Evolutionary conservation across 2,888 invertebrate species (phyloP).

Genomic region (Notodonta dromedarius): DNA sequence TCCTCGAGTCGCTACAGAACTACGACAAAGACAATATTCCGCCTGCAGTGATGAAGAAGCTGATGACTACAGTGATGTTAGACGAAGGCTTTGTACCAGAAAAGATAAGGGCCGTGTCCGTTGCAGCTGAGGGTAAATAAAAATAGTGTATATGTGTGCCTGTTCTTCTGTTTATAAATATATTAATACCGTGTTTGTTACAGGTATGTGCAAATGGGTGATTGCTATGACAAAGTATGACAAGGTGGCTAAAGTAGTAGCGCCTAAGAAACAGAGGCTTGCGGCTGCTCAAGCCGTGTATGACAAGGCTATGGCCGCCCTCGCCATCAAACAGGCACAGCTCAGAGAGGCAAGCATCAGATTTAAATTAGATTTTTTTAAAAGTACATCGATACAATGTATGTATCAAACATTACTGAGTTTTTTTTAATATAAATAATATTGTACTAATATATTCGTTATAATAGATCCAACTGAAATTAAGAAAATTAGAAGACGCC

Average conservation of each 20-base stretch:
- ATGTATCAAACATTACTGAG: not conserved
- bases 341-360: constrained; percentile 83
- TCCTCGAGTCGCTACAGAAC: constrained; percentile 92
- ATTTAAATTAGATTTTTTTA: not conserved
- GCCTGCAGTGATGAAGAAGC: constrained; percentile 91
- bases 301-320: constrained; percentile 88
- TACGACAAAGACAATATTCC: constrained; percentile 98
- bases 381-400: too few relatives aligned
- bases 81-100: constrained; percentile 97
- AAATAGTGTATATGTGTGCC: not conserved
- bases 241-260: constrained; percentile 94
- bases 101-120: constrained; percentile 93
- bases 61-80: constrained; percentile 90
- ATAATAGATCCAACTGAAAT: constrained; percentile 83
- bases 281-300: constrained; percentile 93
- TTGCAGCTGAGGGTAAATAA: constrained; percentile 92
- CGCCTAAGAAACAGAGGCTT: constrained; percentile 96
- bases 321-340: constrained; percentile 91
- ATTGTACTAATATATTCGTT: too few relatives aligned
- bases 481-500: constrained; percentile 88
- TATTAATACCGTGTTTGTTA: not conserved
- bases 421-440: not conserved
- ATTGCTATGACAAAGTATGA: constrained; percentile 98
- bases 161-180: not conserved
- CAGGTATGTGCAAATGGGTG: constrained; percentile 96